Evolutionary conservation across 2,113 vertebrate genomes (phyloP), one percentile per base, ranked within the genome.

Genomic region (Pyxicephalus adspersus): DNA sequence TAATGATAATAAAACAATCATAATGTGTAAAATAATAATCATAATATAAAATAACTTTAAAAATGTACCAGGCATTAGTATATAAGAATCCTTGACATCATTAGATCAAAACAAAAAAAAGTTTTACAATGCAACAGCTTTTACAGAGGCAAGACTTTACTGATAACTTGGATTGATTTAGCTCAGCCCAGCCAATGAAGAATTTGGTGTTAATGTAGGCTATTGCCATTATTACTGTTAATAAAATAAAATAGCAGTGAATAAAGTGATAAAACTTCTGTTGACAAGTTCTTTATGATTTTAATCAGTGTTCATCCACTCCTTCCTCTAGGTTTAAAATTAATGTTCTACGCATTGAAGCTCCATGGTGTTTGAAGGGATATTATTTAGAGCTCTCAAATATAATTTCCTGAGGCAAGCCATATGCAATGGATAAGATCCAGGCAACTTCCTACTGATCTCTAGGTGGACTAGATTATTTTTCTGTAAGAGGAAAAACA

Each of bases 331-430:
- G 34, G 65, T 67, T 45, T 78, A 55, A 65, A 66, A 78, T 74
- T 57, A 74, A 58, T 60, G 71, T 74, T 55, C 71, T 74, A 74
- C 34, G 77, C 31, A 58, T 58, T 58, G 22, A 79, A 70, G 54
- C 65, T 28, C 65, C 29, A 51, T 60, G 34, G 54, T 79, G 64
- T 79, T 68, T 79, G 64, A 79, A 54, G 61, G 54, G 52, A 68
- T 64, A 79, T 70, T 78, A 79, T 79, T 79, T 70, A 79, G 77
- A 22, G 55, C 77, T 81, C 70, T 81, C 51, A 81, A 23, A 81
- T 25, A 81, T 75, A 57, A 75, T 75, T 81, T 75, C 71, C 71
- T 45, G 60, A 73, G 61, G 70, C 50, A 75, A 81, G 68, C 71
- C 70, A 75, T 58, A 64, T 81, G 79, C 60, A 58, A 65, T 75